These are phyloP conservation scores for Plagiodera versicolora DNA, from an alignment of 2,888 invertebrate genomes.

Conservation along the genomic window DNA sequence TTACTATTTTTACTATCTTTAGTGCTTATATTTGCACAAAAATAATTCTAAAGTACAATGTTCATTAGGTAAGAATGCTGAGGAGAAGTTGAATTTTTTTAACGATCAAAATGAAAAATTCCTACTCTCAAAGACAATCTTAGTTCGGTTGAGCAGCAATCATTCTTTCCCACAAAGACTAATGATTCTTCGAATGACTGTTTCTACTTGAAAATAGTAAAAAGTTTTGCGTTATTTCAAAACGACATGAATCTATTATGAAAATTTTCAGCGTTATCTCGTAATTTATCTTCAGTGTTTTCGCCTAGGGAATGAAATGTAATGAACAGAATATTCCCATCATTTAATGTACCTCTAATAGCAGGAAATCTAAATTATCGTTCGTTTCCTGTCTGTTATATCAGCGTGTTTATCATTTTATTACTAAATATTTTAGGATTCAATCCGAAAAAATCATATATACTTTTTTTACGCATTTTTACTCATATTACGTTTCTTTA, in stretches of 20 bases:
- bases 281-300: constrained; percentile 1
- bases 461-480: constrained; percentile 4
- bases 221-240: background rate
- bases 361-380: constrained; percentile 5
- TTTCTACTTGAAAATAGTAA: too few species aligned
- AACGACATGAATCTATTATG: background rate
- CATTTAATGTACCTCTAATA: background rate
- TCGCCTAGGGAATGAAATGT: background rate
- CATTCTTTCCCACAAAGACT: background rate
- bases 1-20: background rate
- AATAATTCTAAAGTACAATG: background rate
- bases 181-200: background rate
- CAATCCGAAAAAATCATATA: background rate
- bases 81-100: background rate
- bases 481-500: constrained; percentile 1
- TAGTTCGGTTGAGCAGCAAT: background rate
- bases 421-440: constrained; percentile 4
- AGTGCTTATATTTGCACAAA: background rate
- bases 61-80: background rate
- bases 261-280: too few species aligned
- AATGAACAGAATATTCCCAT: background rate
- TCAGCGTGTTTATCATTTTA: constrained; percentile 5
- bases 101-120: background rate
- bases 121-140: background rate
- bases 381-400: constrained; percentile 13